These are phyloP conservation scores for Acleris literana DNA, from an alignment of 2,888 invertebrate species.

Conservation along the genomic window DNA sequence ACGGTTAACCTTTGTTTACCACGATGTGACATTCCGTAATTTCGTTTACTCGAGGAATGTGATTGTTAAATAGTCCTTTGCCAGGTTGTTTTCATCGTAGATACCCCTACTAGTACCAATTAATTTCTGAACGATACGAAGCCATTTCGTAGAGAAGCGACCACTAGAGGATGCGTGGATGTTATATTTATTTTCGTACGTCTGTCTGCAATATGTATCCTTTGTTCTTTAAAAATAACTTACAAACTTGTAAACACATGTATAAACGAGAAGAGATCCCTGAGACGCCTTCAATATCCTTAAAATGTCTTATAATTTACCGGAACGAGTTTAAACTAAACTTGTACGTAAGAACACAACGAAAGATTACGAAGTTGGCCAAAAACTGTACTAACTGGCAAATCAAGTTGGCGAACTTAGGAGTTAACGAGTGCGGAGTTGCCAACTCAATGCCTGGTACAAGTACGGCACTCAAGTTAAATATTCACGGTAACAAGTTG, in stretches of 20 bases:
- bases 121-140: too few relatives aligned
- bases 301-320: slow-evolving; percentile 27
- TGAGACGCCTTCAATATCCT: slow-evolving; percentile 13
- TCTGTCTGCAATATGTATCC: neutral
- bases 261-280: slow-evolving; percentile 12
- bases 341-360: slow-evolving; percentile 32
- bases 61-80: neutral
- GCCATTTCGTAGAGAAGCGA: too few relatives aligned
- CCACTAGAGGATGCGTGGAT: too few relatives aligned
- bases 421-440: slow-evolving; percentile 48
- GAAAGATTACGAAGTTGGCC: slow-evolving; percentile 43
- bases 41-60: neutral
- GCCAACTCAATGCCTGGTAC: slow-evolving; percentile 48
- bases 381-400: slow-evolving; percentile 43
- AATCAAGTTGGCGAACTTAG: slow-evolving; percentile 49
- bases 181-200: neutral
- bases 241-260: slow-evolving; percentile 9
- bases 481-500: slow-evolving; percentile 32
- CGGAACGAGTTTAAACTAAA: slow-evolving; percentile 30
- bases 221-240: slow-evolving; percentile 6
- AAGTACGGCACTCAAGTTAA: slow-evolving; percentile 37
- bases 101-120: neutral
- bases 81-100: neutral
- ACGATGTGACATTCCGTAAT: slow-evolving; percentile 2
- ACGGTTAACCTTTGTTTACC: slow-evolving; percentile 19